These are phyloP conservation scores for Vimba vimba DNA, from an alignment of 2,113 vertebrate species.

Conservation along the genomic window DNA sequence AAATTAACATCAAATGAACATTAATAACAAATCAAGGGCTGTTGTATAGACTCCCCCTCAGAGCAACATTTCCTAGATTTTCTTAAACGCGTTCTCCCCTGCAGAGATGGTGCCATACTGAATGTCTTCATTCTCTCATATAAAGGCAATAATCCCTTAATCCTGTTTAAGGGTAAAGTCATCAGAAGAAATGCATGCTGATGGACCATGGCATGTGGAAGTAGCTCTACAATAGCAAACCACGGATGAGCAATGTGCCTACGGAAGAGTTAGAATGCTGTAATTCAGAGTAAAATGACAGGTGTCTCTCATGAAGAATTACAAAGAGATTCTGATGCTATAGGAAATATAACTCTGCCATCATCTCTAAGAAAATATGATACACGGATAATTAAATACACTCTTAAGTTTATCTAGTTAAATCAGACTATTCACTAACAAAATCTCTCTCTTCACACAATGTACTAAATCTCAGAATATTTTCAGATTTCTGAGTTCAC, in stretches of 20 bases:
- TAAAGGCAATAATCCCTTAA: slow-evolving; percentile 27
- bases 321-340: not conserved
- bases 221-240: slow-evolving; percentile 9
- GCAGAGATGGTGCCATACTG: slow-evolving; percentile 1
- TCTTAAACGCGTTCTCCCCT: not conserved
- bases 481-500: not conserved
- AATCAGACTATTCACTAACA: not conserved
- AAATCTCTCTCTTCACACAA: not conserved
- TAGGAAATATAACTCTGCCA: not conserved
- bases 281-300: not conserved
- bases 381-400: not conserved
- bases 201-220: slow-evolving; percentile 9
- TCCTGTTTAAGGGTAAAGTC: slow-evolving; percentile 20
- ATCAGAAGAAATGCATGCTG: slow-evolving; percentile 13
- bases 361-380: not conserved
- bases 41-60: not conserved
- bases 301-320: not conserved
- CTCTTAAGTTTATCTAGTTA: not conserved
- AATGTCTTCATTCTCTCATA: slow-evolving; percentile 16
- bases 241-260: not conserved
- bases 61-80: not conserved
- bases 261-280: not conserved
- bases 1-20: slow-evolving; percentile 42
- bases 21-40: slow-evolving; percentile 5
- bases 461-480: not conserved